A percentile compares a stretch with the other conserved stretches of the same genome.
Evolutionary conservation across 2,888 invertebrate genomes (phyloP).

Genomic region (Suillia variegata): DNA sequence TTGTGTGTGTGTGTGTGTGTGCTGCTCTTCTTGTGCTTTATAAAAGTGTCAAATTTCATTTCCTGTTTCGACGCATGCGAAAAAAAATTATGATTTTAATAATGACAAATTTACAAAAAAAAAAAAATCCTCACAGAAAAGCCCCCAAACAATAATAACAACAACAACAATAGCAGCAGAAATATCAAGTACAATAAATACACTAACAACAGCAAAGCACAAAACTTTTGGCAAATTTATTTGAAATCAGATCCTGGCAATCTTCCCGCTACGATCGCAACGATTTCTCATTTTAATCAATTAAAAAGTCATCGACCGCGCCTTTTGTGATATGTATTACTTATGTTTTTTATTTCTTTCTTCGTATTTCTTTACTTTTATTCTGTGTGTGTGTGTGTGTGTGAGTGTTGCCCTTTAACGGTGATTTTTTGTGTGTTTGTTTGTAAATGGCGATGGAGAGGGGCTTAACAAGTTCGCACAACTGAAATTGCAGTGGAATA

Average conservation of each 20-base stretch:
- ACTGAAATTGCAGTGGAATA: too few relatives aligned
- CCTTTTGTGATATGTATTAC: constrained; percentile 16
- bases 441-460: too few relatives aligned
- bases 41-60: constrained; percentile 56
- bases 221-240: constrained; percentile 27
- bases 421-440: constrained; percentile 7
- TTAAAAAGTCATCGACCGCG: constrained; percentile 57
- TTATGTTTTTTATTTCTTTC: constrained; percentile 19
- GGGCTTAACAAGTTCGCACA: too few relatives aligned
- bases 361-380: neutral
- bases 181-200: constrained; percentile 1
- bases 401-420: neutral
- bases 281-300: constrained; percentile 60
- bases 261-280: constrained; percentile 55
- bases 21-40: neutral
- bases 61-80: constrained; percentile 41
- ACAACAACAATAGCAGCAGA: neutral
- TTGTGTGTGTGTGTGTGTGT: too few relatives aligned
- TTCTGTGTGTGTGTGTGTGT: too few relatives aligned
- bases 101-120: constrained; percentile 47
- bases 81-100: constrained; percentile 45
- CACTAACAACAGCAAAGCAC: constrained; percentile 13
- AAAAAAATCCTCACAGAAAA: constrained; percentile 25
- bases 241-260: constrained; percentile 58
- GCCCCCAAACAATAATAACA: constrained; percentile 19